phyloP scores from a whole-genome alignment of 2,113 vertebrate genomes.

The Hippocampus mohnikei region DNA sequence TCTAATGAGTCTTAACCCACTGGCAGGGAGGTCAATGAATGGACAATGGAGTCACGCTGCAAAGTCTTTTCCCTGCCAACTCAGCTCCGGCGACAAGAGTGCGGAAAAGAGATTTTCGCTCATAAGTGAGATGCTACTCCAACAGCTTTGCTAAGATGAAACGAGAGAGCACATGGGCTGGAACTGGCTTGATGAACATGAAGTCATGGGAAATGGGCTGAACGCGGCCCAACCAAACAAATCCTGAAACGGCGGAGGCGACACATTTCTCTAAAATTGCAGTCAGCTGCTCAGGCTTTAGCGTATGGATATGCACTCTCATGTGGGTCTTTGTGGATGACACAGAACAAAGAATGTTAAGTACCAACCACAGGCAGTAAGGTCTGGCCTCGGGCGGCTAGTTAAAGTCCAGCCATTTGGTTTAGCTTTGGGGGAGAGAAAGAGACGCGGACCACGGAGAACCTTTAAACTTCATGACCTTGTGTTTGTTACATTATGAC shows the following conservation, averaged over 20 bases:
- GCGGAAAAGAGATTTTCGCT: constrained; percentile 53
- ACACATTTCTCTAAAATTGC: constrained; percentile 12
- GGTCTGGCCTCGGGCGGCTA: constrained; percentile 24
- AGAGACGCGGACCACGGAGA: constrained; percentile 26
- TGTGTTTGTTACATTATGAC: background rate
- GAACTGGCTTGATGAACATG: constrained; percentile 30
- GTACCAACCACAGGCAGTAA: constrained; percentile 12
- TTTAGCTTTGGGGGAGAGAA: constrained; percentile 27
- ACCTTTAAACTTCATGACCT: constrained; percentile 9
- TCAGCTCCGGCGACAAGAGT: constrained; percentile 29
- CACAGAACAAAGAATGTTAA: constrained; percentile 30
- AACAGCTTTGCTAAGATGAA: constrained; percentile 32
- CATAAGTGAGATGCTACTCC: constrained; percentile 55
- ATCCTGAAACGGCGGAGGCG: constrained; percentile 22
- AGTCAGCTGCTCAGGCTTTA: constrained; percentile 15
- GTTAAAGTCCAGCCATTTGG: constrained; percentile 28
- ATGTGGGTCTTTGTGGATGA: constrained; percentile 1
- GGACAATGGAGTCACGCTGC: constrained; percentile 45
- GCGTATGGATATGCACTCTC: background rate
- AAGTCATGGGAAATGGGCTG: constrained; percentile 46
- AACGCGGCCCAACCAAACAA: constrained; percentile 29
- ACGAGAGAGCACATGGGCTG: constrained; percentile 11
- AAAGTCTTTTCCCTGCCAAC: constrained; percentile 35
- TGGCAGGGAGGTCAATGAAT: constrained; percentile 52
- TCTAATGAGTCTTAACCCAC: constrained; percentile 60